Base-by-base conservation (phyloP, 2,113 vertebrate species). In the Siniperca chuatsi region DNA sequence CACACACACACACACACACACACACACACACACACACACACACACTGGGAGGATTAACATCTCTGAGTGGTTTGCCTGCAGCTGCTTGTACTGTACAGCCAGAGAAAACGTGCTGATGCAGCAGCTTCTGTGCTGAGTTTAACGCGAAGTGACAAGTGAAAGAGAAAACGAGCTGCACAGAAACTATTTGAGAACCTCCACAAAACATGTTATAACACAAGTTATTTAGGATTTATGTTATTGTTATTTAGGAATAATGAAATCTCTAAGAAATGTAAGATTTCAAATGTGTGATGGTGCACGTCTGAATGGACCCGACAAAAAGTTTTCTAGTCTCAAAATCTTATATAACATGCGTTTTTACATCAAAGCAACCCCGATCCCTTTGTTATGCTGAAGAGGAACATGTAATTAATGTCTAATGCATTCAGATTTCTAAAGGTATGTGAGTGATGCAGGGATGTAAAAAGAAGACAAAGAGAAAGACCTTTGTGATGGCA, bases 41-140 rank as follows among this genome's bases (percentile, higher is more conserved):
- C 52, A 13, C 8, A 11, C 46, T 23, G 23, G 16, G 23, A 29
- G 50, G 20, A 57, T 72, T n/a, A 42, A 25, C 35, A 9, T 20
- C 40, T 75, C 64, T 37, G 37, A 48, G 50, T 58, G 61, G 61
- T 67, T 48, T 20, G 29, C 64, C 52, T 62, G 83, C 6, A 54
- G 76, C 61, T 69, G 71, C 64, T 79, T 44, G 69, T 4, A 8
- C 68, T 58, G 48, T 3, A 15, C 23, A 52, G 48, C 4, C n/a
- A 16, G 12, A 50, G 21, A 50, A 48, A 67, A 76, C 0, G 0
- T 65, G 83, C 77, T 75, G 65, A 80, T 35, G 46, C 71, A 70
- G 83, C 77, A 64, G 8, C 42, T 66, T 15, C 50, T 50, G 16
- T 20, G 11, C 44, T 61, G 60, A 74, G 5, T 40, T 66, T 67